Percentiles rank a stretch among this genome's conserved stretches.
These are phyloP conservation scores for Pterois miles DNA, from an alignment of 2,797 vertebrate species.

Conservation along the genomic window DNA sequence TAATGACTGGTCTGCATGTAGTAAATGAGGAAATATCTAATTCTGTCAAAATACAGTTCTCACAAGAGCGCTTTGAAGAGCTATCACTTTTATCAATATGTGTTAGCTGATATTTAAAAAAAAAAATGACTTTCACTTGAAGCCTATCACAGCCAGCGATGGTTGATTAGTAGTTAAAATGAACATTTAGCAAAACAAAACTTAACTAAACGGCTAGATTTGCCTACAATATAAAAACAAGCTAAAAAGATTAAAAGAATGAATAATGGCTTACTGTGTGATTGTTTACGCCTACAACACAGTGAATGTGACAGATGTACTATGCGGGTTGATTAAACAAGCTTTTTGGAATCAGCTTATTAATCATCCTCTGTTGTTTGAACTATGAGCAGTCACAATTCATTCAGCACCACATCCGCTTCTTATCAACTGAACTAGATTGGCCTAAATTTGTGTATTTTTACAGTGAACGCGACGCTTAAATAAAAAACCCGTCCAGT, in stretches of 20 bases:
- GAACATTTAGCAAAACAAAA: not conserved
- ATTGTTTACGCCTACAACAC: not conserved
- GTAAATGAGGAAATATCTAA: too few relatives aligned
- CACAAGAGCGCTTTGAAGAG: too few relatives aligned
- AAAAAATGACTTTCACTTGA: not conserved
- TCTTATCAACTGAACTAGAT: slow-evolving; percentile 30
- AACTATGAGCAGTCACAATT: slow-evolving; percentile 16
- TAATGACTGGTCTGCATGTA: too few relatives aligned
- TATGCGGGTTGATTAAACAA: slow-evolving; percentile 12
- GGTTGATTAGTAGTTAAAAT: not conserved
- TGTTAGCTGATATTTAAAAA: not conserved
- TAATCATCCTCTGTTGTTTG: slow-evolving; percentile 21
- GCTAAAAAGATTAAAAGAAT: not conserved
- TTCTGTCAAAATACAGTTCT: too few relatives aligned
- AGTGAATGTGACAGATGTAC: slow-evolving; percentile 12
- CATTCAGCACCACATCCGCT: slow-evolving; percentile 37
- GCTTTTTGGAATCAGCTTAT: slow-evolving; percentile 10
- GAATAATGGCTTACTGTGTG: not conserved
- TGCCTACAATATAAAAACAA: not conserved
- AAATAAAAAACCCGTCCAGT: not conserved
- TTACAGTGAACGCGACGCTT: not conserved
- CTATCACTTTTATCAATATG: not conserved
- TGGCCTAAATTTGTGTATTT: slow-evolving; percentile 10
- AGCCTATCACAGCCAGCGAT: not conserved
- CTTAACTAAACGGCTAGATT: not conserved